These are phyloP conservation scores for Morinoia aosen DNA, from an alignment of 2,888 invertebrate species.

Conservation along the genomic window DNA sequence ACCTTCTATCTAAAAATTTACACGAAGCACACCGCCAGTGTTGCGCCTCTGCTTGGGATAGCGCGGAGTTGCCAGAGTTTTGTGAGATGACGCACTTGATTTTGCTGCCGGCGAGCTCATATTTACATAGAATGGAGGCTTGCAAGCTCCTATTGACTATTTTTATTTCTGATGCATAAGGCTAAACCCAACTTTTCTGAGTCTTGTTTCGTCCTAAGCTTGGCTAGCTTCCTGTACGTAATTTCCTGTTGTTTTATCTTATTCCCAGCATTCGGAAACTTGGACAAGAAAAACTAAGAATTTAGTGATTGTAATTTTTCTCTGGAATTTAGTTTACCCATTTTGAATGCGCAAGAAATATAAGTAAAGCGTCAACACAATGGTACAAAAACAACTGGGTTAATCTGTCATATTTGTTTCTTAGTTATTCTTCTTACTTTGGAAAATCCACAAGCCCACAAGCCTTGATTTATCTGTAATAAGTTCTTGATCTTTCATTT, in stretches of 20 bases:
- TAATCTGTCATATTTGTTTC: not conserved
- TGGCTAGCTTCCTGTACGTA: not conserved
- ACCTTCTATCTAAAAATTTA: not conserved
- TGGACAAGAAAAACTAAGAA: not conserved
- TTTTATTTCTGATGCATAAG: not conserved
- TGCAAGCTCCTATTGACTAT: not conserved
- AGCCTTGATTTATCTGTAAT: not conserved
- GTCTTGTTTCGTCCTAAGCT: not conserved
- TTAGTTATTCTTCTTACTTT: not conserved
- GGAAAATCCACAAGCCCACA: not conserved
- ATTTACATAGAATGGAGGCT: not conserved
- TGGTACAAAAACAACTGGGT: not conserved
- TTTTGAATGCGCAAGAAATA: not conserved
- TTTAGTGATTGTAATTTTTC: too few relatives aligned
- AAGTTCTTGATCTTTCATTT: not conserved
- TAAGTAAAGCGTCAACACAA: not conserved
- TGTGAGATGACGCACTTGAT: not conserved
- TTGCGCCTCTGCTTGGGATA: not conserved
- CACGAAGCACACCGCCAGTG: not conserved
- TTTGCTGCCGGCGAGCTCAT: not conserved
- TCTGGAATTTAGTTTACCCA: too few relatives aligned
- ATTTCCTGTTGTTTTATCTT: not conserved
- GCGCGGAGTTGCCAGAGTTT: not conserved
- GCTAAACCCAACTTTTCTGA: not conserved
- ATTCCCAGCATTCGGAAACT: not conserved